Percentiles rank a stretch among this genome's conserved stretches.
Conservation (phyloP, 2,797 vertebrate species). For the Staurois parvus region DNA sequence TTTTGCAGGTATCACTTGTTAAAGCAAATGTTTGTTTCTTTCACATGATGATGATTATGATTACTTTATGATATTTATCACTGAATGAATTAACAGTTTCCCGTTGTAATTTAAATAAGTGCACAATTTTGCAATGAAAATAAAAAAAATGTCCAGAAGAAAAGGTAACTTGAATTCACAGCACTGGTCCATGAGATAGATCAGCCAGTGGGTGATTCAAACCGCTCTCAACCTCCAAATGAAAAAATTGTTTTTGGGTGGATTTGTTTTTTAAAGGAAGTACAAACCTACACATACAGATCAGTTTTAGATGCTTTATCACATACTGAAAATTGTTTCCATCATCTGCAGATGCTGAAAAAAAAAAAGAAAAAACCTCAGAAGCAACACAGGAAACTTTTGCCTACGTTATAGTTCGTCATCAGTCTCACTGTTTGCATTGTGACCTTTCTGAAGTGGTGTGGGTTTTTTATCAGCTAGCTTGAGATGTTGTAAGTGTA, state of each 20-base stretch:
- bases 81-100: too few species aligned
- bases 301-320: neutral
- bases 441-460: conserved; percentile 28
- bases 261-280: neutral
- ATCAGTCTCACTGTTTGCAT: conserved; percentile 13
- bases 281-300: neutral
- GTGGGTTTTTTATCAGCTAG: conserved; percentile 12
- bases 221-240: neutral
- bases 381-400: conserved; percentile 36
- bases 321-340: conserved; percentile 4
- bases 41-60: too few species aligned
- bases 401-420: conserved; percentile 33
- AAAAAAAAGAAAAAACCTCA: conserved; percentile 24
- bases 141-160: too few species aligned
- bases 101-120: too few species aligned
- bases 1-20: too few species aligned
- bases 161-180: too few species aligned
- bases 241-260: neutral
- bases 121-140: too few species aligned
- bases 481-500: neutral
- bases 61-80: too few species aligned
- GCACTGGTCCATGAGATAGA: too few species aligned
- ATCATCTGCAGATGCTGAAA: conserved; percentile 22
- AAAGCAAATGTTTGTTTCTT: too few species aligned
- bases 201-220: neutral